phyloP scores from a whole-genome alignment of 2,888 invertebrate species.

The Diloba caeruleocephala region DNA sequence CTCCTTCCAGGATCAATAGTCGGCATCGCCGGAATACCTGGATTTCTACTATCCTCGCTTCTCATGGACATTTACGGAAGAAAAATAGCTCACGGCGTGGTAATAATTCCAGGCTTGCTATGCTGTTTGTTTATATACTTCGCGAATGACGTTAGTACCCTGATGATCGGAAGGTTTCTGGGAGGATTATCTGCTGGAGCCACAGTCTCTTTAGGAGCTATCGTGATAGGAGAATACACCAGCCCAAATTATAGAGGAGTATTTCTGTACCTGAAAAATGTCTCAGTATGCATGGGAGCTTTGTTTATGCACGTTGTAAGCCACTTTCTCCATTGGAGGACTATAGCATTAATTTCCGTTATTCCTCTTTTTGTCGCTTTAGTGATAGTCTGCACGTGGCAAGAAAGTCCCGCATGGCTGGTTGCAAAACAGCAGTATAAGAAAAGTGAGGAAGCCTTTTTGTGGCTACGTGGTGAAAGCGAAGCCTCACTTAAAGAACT shows the following conservation, averaged over 20 bases:
- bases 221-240: constrained; percentile 81
- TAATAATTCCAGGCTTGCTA: constrained; percentile 67
- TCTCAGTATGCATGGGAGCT: constrained; percentile 42
- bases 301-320: constrained; percentile 51
- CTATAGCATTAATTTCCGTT: constrained; percentile 51
- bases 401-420: constrained; percentile 58
- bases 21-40: constrained; percentile 59
- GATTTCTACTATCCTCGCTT: constrained; percentile 61
- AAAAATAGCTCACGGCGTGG: constrained; percentile 61
- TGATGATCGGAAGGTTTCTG: constrained; percentile 45
- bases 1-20: constrained; percentile 61
- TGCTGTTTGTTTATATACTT: constrained; percentile 48
- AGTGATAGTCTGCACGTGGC: constrained; percentile 52
- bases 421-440: constrained; percentile 42
- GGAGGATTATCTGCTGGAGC: constrained; percentile 33
- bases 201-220: constrained; percentile 64
- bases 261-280: constrained; percentile 68
- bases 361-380: constrained; percentile 36
- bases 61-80: constrained; percentile 64
- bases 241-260: constrained; percentile 86
- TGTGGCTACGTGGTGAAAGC: constrained; percentile 82
- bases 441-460: constrained; percentile 61
- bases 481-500: constrained; percentile 70
- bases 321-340: constrained; percentile 56
- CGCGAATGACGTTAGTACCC: constrained; percentile 19